These are phyloP conservation scores for Meloidogyne floridensis DNA, from an alignment of 1,140 invertebrate genomes.

Conservation along the genomic window DNA sequence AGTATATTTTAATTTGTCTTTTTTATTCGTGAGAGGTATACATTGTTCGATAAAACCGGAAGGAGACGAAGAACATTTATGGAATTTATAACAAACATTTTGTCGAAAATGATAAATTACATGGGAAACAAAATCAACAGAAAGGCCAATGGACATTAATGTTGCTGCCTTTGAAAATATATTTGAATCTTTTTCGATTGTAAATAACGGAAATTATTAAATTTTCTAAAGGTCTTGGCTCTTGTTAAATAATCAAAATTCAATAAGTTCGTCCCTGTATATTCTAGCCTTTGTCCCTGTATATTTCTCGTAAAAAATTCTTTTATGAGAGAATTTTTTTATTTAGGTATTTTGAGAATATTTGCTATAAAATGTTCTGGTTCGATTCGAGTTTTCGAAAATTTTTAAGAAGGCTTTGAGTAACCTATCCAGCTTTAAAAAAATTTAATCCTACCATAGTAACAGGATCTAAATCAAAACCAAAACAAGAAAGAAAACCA, in stretches of 20 bases:
- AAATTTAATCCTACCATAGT: conserved; percentile 58
- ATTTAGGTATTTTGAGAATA: no score
- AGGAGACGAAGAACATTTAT: conserved; percentile 3
- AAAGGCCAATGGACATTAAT: conserved; percentile 69
- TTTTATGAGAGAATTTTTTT: no score
- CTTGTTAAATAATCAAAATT: no score
- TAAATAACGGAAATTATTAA: no score
- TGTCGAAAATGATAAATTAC: conserved; percentile 69
- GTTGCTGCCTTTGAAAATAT: conserved; percentile 66
- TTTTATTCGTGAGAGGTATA: conserved; percentile 54
- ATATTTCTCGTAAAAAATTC: no score
- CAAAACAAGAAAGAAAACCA: conserved; percentile 67
- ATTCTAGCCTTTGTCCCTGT: no score
- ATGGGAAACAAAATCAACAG: conserved; percentile 68
- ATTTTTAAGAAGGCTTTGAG: neutral
- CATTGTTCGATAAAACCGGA: conserved; percentile 66
- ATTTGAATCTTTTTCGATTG: no score
- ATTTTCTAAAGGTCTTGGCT: no score
- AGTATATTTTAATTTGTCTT: conserved; percentile 67
- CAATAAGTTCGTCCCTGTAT: no score
- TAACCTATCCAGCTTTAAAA: conserved; percentile 40
- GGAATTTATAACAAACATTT: conserved; percentile 7
- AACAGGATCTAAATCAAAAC: conserved; percentile 67
- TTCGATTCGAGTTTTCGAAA: no score
- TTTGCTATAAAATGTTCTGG: no score